A percentile compares a stretch with the other conserved stretches of the same genome.
Evolutionary conservation across 2,888 invertebrate genomes (phyloP).

Genomic region (Drepanosiphum platanoidis): DNA sequence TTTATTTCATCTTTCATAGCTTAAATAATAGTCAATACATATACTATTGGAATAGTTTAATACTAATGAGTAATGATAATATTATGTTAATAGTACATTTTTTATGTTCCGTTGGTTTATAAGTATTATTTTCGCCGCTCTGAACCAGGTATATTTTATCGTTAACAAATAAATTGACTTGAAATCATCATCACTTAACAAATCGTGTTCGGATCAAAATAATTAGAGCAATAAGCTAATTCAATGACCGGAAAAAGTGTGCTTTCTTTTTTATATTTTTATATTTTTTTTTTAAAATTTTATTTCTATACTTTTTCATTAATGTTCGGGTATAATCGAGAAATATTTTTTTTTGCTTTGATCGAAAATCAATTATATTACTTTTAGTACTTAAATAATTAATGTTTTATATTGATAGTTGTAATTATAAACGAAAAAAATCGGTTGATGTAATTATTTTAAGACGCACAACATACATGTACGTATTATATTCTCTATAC

Average conservation of each 20-base stretch:
- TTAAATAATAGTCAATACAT: background rate
- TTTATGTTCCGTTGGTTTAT: background rate
- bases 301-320: background rate
- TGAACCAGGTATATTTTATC: background rate
- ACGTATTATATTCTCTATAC: too few species aligned
- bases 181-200: slow-evolving; percentile 5
- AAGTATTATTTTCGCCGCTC: background rate
- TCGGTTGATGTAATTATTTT: too few species aligned
- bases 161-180: background rate
- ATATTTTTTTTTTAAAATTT: slow-evolving; percentile 63
- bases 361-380: background rate
- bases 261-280: slow-evolving; percentile 30
- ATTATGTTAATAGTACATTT: too few species aligned
- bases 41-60: background rate
- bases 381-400: background rate
- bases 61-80: too few species aligned
- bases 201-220: slow-evolving; percentile 20
- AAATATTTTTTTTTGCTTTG: background rate
- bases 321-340: background rate
- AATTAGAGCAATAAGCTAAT: slow-evolving; percentile 29
- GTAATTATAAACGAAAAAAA: too few species aligned
- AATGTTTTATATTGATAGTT: background rate
- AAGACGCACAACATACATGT: too few species aligned
- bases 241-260: slow-evolving; percentile 34
- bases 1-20: slow-evolving; percentile 9